phyloP scores from a whole-genome alignment of 2,888 invertebrate genomes.

The Thymelicus lineola region DNA sequence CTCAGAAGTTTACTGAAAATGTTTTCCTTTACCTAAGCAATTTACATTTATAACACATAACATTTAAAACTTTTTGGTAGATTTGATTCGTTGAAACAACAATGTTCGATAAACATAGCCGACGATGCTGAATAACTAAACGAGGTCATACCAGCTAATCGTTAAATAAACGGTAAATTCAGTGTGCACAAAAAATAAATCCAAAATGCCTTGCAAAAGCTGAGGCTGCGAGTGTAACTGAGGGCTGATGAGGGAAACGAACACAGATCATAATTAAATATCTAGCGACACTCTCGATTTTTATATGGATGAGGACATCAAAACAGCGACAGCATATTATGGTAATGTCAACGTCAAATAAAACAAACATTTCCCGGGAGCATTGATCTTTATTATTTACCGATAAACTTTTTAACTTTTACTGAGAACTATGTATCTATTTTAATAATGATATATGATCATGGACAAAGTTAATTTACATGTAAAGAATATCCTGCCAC shows the following conservation, averaged over 20 bases:
- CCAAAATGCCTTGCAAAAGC: constrained; percentile 23
- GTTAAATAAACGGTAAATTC: not conserved
- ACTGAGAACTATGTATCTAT: no score
- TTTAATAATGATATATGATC: no score
- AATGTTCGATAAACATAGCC: not conserved
- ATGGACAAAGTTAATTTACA: no score
- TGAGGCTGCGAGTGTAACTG: constrained; percentile 42
- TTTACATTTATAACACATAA: no score
- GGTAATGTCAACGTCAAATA: not conserved
- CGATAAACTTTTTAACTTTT: no score
- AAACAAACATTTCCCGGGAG: no score
- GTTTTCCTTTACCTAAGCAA: no score
- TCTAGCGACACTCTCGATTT: constrained; percentile 23
- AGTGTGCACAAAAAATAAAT: not conserved
- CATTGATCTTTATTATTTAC: no score
- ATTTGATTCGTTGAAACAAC: no score
- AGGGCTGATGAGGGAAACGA: constrained; percentile 45
- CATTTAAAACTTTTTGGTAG: no score
- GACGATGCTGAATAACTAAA: not conserved
- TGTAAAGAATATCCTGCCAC: not conserved
- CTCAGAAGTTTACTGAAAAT: no score
- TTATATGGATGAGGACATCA: not conserved
- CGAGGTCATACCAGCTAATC: not conserved
- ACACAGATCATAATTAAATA: constrained; percentile 21
- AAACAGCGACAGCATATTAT: not conserved